Evolutionary conservation across 2,888 invertebrate species (phyloP).

Genomic region (Drosophila pegasa): DNA sequence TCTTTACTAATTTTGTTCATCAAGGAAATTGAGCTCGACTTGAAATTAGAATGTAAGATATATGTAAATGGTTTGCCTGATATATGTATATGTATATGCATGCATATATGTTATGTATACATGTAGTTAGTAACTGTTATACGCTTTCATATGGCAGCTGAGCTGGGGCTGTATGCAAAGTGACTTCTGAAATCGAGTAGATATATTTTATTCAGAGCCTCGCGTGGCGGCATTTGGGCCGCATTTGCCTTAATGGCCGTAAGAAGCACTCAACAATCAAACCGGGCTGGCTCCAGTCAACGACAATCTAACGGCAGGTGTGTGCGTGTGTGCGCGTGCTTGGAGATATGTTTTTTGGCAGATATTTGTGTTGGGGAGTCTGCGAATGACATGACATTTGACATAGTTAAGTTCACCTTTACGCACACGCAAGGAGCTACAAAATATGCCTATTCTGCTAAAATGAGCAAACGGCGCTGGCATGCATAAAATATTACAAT

Average conservation of each 20-base stretch:
- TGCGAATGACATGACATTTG: conserved; percentile 64
- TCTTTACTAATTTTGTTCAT: conserved; percentile 5
- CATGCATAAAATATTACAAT: conserved; percentile 66
- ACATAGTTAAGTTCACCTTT: conserved; percentile 52
- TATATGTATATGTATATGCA: not conserved
- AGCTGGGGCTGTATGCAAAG: conserved; percentile 14
- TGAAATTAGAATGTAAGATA: conserved; percentile 7
- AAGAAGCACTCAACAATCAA: conserved; percentile 58
- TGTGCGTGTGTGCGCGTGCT: conserved; percentile 21
- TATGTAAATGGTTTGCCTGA: conserved; percentile 2
- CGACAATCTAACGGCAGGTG: conserved; percentile 59
- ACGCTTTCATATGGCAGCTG: not conserved
- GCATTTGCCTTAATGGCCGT: conserved; percentile 55
- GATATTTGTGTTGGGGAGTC: conserved; percentile 17
- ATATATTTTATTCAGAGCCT: conserved; percentile 31
- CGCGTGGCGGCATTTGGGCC: conserved; percentile 33
- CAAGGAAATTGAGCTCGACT: conserved; percentile 1
- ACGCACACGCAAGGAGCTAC: conserved; percentile 5
- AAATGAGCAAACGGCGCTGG: conserved; percentile 36
- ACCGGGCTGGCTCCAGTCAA: conserved; percentile 22
- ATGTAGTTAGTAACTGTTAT: conserved; percentile 1
- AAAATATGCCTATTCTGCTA: conserved; percentile 19
- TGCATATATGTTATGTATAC: not conserved
- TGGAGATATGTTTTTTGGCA: conserved; percentile 20
- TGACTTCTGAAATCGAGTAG: conserved; percentile 17